Conservation (phyloP, 2,888 invertebrate species). For the Tetramorium bicarinatum region DNA sequence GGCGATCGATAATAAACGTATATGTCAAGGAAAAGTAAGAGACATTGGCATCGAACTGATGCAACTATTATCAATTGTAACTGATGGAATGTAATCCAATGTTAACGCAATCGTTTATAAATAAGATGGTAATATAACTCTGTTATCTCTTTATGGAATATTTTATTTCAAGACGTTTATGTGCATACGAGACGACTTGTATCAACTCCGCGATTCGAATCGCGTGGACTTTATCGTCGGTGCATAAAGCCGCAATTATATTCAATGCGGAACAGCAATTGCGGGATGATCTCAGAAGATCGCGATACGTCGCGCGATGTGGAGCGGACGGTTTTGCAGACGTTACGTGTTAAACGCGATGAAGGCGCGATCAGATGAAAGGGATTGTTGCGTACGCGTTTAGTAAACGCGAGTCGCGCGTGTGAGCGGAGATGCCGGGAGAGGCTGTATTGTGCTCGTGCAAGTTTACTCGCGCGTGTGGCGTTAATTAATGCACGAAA, state of each 20-base stretch:
- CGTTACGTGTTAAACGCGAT: slow-evolving; percentile 80
- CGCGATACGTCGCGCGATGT: slow-evolving; percentile 55
- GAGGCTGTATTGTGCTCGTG: slow-evolving; percentile 35
- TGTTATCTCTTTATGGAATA: background rate
- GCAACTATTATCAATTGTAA: background rate
- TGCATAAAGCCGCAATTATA: slow-evolving; percentile 28
- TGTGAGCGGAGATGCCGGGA: background rate
- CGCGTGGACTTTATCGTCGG: background rate
- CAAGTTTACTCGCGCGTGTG: slow-evolving; percentile 46
- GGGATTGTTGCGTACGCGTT: slow-evolving; percentile 66
- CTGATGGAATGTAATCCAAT: background rate
- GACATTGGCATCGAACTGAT: background rate
- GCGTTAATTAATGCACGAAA: slow-evolving; percentile 47
- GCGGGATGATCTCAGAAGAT: slow-evolving; percentile 65
- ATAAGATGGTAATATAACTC: background rate
- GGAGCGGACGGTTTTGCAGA: slow-evolving; percentile 69
- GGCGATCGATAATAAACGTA: background rate
- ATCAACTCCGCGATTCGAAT: background rate
- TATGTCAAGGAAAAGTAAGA: background rate
- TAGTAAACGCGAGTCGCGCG: slow-evolving; percentile 29
- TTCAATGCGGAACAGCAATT: slow-evolving; percentile 35
- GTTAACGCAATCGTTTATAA: background rate
- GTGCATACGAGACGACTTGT: background rate
- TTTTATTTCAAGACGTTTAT: background rate
- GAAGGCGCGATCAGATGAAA: slow-evolving; percentile 82